Evolutionary conservation across 92 coral and sea anemone genomes (phyloP).

Genomic region (Phymanthus crucifer): DNA sequence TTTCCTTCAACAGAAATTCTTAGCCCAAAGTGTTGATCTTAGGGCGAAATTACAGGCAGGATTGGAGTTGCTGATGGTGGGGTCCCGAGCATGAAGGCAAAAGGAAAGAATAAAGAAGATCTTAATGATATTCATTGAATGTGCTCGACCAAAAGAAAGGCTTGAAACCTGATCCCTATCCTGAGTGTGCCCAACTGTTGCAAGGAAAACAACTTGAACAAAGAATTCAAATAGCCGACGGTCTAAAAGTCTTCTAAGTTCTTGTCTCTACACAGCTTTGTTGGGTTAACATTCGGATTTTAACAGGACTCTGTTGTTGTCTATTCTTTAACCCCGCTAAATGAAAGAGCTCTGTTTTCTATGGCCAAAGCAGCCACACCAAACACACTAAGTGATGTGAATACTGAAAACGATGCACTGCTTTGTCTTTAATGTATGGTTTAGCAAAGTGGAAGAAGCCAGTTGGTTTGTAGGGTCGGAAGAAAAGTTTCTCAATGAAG

Average conservation of each 20-base stretch:
- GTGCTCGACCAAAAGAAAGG: constrained; percentile 7
- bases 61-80: not conserved
- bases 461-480: not conserved
- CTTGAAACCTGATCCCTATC: constrained; percentile 18
- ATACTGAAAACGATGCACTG: constrained; percentile 14
- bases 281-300: constrained; percentile 27
- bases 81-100: not conserved
- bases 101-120: not conserved
- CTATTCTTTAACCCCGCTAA: not conserved
- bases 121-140: constrained; percentile 5
- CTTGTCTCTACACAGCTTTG: constrained; percentile 40
- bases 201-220: constrained; percentile 21
- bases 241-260: not conserved
- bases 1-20: not conserved
- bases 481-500: not conserved
- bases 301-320: constrained; percentile 12
- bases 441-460: not conserved
- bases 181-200: constrained; percentile 23
- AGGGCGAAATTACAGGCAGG: constrained; percentile 3
- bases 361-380: not conserved
- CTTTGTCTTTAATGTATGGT: constrained; percentile 7
- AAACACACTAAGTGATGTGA: constrained; percentile 4
- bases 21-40: constrained; percentile 7
- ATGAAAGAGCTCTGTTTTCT: constrained; percentile 24
- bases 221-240: constrained; percentile 20